Conservation (phyloP, 2,797 vertebrate species). For the Etheostoma perlongum region DNA sequence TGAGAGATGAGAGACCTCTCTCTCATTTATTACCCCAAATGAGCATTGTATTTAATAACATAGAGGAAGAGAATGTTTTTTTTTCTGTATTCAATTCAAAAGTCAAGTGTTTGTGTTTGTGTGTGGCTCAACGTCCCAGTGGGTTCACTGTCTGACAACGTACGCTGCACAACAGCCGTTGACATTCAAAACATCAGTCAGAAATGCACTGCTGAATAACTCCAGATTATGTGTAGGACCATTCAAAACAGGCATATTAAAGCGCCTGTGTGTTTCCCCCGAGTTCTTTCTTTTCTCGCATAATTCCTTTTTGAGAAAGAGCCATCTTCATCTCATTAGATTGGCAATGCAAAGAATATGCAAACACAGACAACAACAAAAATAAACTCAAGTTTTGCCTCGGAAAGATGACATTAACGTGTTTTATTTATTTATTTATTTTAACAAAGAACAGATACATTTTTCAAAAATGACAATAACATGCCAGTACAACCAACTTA, state of each 20-base stretch:
- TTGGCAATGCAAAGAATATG: background rate
- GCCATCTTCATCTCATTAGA: conserved; percentile 3
- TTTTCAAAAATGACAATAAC: background rate
- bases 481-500: background rate
- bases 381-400: background rate
- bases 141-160: conserved; percentile 51
- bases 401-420: background rate
- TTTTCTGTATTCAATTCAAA: conserved; percentile 17
- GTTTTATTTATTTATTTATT: background rate
- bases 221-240: conserved; percentile 54
- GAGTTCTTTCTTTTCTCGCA: conserved; percentile 46
- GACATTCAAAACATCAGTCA: conserved; percentile 71
- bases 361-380: background rate
- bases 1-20: conserved; percentile 4
- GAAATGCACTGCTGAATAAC: conserved; percentile 60
- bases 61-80: conserved; percentile 24
- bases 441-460: background rate
- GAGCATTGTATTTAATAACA: conserved; percentile 28
- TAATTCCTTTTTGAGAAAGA: conserved; percentile 34
- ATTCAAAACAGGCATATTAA: conserved; percentile 50
- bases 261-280: conserved; percentile 21
- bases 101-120: background rate
- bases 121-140: conserved; percentile 39
- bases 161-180: conserved; percentile 61
- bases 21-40: conserved; percentile 8